A percentile compares a stretch with the other conserved stretches of the same genome.
Evolutionary conservation across 2,113 vertebrate genomes (phyloP).

Genomic region (Pedionomus torquatus): DNA sequence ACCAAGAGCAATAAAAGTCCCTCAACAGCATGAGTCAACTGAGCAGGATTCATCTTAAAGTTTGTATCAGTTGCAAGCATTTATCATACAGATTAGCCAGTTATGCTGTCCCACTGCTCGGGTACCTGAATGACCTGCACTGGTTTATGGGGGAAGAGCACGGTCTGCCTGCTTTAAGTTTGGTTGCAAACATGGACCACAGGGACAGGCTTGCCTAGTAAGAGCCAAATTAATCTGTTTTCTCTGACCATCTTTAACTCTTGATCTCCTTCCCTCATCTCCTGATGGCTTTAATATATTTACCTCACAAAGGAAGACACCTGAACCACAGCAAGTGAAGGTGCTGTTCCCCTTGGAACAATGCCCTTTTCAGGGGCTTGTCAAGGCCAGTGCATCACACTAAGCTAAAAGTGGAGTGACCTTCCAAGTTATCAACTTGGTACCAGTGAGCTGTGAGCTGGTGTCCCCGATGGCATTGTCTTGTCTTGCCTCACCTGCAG

Average conservation of each 20-base stretch:
- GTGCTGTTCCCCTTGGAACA: not conserved
- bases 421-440: not conserved
- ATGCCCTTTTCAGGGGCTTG: not conserved
- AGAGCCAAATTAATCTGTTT: not conserved
- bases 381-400: not conserved
- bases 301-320: not conserved
- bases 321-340: fast-evolving
- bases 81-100: not conserved
- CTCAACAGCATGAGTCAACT: not conserved
- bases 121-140: not conserved
- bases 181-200: not conserved
- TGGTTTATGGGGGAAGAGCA: not conserved
- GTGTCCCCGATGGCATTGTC: not conserved
- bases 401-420: not conserved
- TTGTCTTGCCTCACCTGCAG: not conserved
- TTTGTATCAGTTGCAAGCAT: not conserved
- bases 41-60: not conserved
- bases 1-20: not conserved
- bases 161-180: not conserved
- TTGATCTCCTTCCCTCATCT: not conserved
- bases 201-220: not conserved
- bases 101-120: not conserved
- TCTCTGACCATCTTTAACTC: not conserved
- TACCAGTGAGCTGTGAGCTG: not conserved
- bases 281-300: not conserved